These are phyloP conservation scores for Pelusios castaneus DNA, from an alignment of 2,113 vertebrate species.

Conservation along the genomic window DNA sequence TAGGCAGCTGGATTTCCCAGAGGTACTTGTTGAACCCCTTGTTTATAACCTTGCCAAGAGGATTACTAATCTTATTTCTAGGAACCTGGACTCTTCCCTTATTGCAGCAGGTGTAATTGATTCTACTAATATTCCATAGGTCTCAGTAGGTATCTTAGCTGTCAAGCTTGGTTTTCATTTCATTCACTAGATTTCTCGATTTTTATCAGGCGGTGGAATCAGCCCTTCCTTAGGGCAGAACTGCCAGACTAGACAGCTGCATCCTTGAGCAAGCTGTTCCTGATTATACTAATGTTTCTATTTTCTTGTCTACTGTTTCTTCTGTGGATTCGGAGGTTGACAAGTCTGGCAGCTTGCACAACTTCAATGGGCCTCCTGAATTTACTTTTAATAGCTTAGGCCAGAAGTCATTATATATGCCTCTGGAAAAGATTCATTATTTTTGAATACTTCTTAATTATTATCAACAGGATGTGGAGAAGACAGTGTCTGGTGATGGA, in stretches of 20 bases:
- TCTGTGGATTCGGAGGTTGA: background rate
- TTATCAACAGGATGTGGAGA: background rate
- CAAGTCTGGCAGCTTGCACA: background rate
- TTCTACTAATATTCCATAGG: no score
- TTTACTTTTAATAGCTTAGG: background rate
- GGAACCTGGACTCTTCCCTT: no score
- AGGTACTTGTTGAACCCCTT: no score
- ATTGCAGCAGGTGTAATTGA: no score
- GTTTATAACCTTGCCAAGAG: no score
- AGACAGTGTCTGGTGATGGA: background rate
- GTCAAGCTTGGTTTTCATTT: no score
- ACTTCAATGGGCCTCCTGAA: background rate
- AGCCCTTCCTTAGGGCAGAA: background rate
- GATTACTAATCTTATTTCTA: no score
- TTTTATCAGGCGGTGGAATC: no score
- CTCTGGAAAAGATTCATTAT: background rate
- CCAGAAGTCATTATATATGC: background rate
- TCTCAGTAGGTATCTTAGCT: no score
- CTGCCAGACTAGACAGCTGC: background rate
- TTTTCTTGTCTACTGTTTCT: background rate
- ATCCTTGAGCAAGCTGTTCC: background rate
- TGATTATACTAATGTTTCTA: background rate
- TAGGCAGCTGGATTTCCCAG: no score
- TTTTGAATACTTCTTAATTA: background rate
- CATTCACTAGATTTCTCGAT: no score